phyloP scores from a whole-genome alignment of 2,113 vertebrate species.

The Grus americana region DNA sequence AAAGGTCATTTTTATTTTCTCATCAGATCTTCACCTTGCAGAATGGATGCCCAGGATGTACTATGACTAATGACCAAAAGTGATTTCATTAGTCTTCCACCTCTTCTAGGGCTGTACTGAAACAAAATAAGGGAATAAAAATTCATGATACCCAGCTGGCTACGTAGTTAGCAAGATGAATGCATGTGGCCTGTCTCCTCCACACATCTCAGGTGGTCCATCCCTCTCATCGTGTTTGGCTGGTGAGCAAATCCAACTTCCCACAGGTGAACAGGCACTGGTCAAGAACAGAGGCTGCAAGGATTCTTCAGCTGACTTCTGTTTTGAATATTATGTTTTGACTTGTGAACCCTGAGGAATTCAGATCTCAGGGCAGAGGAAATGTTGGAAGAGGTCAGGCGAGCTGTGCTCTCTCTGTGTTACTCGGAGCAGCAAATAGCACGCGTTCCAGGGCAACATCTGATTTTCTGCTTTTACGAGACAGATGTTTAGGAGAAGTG shows the following conservation, averaged over 20 bases:
- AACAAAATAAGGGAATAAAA: background rate
- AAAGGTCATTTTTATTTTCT: background rate
- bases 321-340: background rate
- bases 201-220: background rate
- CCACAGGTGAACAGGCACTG: background rate
- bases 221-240: background rate
- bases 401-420: background rate
- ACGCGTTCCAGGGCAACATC: constrained; percentile 50
- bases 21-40: background rate
- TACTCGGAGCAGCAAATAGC: constrained; percentile 24
- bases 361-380: constrained; percentile 21
- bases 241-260: background rate
- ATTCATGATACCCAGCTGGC: background rate
- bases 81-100: background rate
- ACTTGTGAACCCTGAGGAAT: background rate
- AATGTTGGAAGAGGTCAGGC: constrained; percentile 36
- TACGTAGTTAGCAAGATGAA: background rate
- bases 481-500: constrained; percentile 57
- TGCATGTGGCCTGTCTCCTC: background rate
- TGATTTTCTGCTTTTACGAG: constrained; percentile 65
- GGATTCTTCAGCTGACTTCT: background rate
- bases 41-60: background rate
- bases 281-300: background rate
- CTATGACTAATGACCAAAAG: background rate
- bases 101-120: background rate